phyloP scores from a whole-genome alignment of 2,888 invertebrate genomes.

The Drosophila neutralis region DNA sequence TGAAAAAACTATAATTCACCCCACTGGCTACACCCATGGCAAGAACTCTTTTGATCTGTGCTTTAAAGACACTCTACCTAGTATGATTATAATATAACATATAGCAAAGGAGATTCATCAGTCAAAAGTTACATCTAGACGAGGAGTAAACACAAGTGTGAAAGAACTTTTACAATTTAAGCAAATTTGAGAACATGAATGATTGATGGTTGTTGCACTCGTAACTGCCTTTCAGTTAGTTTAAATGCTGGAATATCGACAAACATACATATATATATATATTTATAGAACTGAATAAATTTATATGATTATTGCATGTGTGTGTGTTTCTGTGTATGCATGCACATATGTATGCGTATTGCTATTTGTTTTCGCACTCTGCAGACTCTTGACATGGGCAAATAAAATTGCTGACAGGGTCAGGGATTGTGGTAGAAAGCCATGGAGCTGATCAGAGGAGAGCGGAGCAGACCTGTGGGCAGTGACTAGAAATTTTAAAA shows the following conservation, averaged over 20 bases:
- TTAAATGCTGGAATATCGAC: slow-evolving; percentile 8
- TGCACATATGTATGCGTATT: not conserved
- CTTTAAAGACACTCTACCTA: not conserved
- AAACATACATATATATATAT: not conserved
- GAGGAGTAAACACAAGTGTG: slow-evolving; percentile 23
- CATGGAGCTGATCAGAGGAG: slow-evolving; percentile 2
- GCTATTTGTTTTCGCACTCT: slow-evolving; percentile 72
- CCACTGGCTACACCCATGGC: not conserved
- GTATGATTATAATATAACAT: not conserved
- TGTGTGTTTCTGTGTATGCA: not conserved
- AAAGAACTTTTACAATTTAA: slow-evolving; percentile 9
- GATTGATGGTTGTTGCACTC: slow-evolving; percentile 30
- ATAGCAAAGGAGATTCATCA: slow-evolving; percentile 7
- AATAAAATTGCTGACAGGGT: slow-evolving; percentile 59
- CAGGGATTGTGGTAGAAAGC: slow-evolving; percentile 8
- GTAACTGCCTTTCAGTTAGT: slow-evolving; percentile 21
- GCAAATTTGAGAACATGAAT: slow-evolving; percentile 22
- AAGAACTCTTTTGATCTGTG: not conserved
- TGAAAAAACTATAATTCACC: not conserved
- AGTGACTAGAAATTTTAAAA: slow-evolving; percentile 67
- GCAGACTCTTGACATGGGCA: slow-evolving; percentile 52
- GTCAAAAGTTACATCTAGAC: slow-evolving; percentile 3
- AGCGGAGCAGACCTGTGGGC: not conserved
- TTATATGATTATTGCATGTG: not conserved
- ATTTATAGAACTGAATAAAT: slow-evolving; percentile 4